Evolutionary conservation across 1,140 invertebrate genomes (phyloP).

Genomic region (Eumaeus atala): DNA sequence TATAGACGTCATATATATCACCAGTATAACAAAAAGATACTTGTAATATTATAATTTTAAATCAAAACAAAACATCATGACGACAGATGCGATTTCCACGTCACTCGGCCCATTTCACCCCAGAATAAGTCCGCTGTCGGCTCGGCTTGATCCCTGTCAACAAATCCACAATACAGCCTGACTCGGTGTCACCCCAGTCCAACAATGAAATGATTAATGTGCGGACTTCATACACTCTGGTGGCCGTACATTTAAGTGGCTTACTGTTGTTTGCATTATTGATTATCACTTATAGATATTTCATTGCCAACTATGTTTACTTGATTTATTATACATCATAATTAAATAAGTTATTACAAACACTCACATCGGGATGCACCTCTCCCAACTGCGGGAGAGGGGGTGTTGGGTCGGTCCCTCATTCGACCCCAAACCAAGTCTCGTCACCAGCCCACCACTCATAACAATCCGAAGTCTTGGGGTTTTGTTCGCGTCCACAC

Average conservation of each 20-base stretch:
- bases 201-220: slow-evolving; percentile 68
- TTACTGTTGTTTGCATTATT: slow-evolving; percentile 29
- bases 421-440: no score
- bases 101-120: slow-evolving; percentile 11
- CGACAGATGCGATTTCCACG: background rate
- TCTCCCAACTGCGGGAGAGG: no score
- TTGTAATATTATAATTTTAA: background rate
- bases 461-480: no score
- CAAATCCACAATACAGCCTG: slow-evolving; percentile 63
- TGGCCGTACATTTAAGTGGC: slow-evolving; percentile 43
- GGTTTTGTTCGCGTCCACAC: no score
- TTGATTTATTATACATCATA: background rate
- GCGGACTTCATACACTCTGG: slow-evolving; percentile 48
- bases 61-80: background rate
- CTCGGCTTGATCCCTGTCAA: slow-evolving; percentile 60
- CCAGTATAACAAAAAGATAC: no score
- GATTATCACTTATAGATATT: slow-evolving; percentile 25
- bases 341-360: no score
- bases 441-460: no score
- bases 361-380: no score
- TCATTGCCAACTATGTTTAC: slow-evolving; percentile 12
- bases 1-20: no score
- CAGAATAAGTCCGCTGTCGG: slow-evolving; percentile 49
- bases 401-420: no score
- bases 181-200: slow-evolving; percentile 52